A percentile compares a stretch with the other conserved stretches of the same genome.
Evolutionary conservation across 2,888 invertebrate species (phyloP).

Genomic region (Leptinotarsa rubiginosa): DNA sequence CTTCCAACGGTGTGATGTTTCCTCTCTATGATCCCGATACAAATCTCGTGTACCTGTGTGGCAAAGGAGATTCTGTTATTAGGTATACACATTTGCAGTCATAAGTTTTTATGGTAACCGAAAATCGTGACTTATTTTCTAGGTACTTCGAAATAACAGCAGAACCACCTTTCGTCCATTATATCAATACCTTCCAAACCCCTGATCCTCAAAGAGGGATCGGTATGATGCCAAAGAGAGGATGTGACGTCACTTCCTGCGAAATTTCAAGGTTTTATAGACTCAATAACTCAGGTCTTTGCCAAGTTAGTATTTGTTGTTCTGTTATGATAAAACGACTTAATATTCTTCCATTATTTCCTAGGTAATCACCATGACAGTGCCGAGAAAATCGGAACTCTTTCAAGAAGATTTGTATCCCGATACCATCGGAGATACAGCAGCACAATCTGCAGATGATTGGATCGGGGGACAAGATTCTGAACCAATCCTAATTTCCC

Average conservation of each 20-base stretch:
- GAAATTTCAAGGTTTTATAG: constrained; percentile 97
- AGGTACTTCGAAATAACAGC: constrained; percentile 82
- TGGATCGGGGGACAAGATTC: constrained; percentile 91
- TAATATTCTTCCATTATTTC: constrained; percentile 8
- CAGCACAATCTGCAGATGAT: constrained; percentile 90
- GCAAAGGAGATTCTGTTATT: constrained; percentile 98
- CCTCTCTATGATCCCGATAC: constrained; percentile 97
- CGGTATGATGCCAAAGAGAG: constrained; percentile 98
- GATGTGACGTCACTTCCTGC: constrained; percentile 92
- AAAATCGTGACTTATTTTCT: constrained; percentile 29
- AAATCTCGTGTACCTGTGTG: constrained; percentile 93
- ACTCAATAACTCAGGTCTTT: constrained; percentile 92
- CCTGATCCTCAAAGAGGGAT: constrained; percentile 98
- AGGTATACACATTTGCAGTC: constrained; percentile 70
- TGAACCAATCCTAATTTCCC: constrained; percentile 90
- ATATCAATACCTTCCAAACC: constrained; percentile 96
- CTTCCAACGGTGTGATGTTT: constrained; percentile 97
- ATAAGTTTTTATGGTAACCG: not conserved
- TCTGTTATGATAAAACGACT: not conserved
- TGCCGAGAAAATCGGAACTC: constrained; percentile 95
- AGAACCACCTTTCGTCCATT: constrained; percentile 94
- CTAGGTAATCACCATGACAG: constrained; percentile 94
- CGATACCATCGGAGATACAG: constrained; percentile 91
- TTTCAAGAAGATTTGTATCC: constrained; percentile 98
- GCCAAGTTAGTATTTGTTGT: constrained; percentile 74